Conservation (phyloP, 1,140 invertebrate genomes). For the Spodoptera litura region DNA sequence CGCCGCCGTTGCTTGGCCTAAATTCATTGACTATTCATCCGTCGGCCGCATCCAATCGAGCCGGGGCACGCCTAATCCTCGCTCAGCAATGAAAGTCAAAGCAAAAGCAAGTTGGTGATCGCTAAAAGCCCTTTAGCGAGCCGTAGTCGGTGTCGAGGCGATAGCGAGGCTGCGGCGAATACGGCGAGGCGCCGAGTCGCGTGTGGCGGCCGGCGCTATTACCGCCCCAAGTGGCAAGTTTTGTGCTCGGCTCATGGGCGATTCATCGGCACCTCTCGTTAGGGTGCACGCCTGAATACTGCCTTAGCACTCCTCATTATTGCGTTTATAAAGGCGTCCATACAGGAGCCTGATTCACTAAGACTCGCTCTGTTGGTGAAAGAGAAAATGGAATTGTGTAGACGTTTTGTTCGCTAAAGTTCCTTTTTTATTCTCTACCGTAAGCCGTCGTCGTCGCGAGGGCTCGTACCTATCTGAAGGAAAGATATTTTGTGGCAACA, state of each 20-base stretch:
- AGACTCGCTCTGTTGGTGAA: conserved; percentile 79
- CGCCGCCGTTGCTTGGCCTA: conserved; percentile 66
- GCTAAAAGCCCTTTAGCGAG: conserved; percentile 78
- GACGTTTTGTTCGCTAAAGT: conserved; percentile 77
- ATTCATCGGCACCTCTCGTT: conserved; percentile 82
- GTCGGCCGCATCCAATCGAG: conserved; percentile 71
- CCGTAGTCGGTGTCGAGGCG: conserved; percentile 53
- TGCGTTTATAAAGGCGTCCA: conserved; percentile 84
- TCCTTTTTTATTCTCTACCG: conserved; percentile 62
- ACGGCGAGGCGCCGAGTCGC: conserved; percentile 49
- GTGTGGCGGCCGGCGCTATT: conserved; percentile 63
- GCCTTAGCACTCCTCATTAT: conserved; percentile 84
- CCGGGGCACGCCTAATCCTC: conserved; percentile 69
- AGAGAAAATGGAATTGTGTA: conserved; percentile 85
- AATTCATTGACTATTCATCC: conserved; percentile 79
- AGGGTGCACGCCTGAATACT: conserved; percentile 78
- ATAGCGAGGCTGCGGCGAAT: conserved; percentile 50
- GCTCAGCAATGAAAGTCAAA: conserved; percentile 74
- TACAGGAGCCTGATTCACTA: conserved; percentile 82
- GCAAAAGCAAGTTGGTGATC: conserved; percentile 73
- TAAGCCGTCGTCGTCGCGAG: conserved; percentile 47
- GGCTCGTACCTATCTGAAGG: conserved; percentile 36
- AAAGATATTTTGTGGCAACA: conserved; percentile 59
- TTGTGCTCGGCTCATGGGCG: conserved; percentile 80
- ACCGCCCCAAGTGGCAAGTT: conserved; percentile 78